Percentiles rank a stretch among this genome's conserved stretches.
phyloP scores from a whole-genome alignment of 2,797 vertebrate genomes.

The Sciurus vulgaris region DNA sequence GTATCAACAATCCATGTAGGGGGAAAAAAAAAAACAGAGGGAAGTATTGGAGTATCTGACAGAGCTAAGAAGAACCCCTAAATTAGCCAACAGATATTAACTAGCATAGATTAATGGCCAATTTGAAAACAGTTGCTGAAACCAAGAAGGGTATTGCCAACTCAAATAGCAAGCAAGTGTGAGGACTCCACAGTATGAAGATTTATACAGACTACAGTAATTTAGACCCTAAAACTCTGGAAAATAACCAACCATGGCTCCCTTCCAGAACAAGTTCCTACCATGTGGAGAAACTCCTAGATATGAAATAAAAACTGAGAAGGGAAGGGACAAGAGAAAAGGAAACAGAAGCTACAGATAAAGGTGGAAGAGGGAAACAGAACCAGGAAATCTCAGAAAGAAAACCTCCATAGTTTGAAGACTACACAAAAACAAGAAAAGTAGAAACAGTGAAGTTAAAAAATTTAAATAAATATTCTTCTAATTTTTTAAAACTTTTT shows the following conservation, averaged over 20 bases:
- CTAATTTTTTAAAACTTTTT: no score
- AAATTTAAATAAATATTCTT: no score
- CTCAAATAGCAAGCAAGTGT: neutral
- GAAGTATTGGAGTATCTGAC: neutral
- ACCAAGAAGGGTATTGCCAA: neutral
- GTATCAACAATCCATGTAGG: neutral
- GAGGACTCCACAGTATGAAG: neutral
- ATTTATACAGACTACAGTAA: neutral
- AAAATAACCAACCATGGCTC: neutral
- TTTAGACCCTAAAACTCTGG: neutral
- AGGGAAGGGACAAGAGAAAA: neutral
- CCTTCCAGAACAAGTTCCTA: neutral
- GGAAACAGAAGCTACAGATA: no score
- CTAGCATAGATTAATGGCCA: neutral
- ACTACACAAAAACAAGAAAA: neutral
- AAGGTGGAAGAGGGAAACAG: no score
- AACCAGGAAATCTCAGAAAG: no score
- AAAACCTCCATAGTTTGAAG: no score
- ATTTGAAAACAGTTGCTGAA: conserved; percentile 23
- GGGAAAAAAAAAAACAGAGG: neutral
- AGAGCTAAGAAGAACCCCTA: conserved; percentile 29
- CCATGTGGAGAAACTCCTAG: neutral
- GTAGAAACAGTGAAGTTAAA: neutral
- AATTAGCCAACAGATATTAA: neutral
- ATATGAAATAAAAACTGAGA: neutral